Percentiles rank a stretch among this genome's conserved stretches.
phyloP scores from a whole-genome alignment of 2,113 vertebrate species.

The Pterocles burchelli region DNA sequence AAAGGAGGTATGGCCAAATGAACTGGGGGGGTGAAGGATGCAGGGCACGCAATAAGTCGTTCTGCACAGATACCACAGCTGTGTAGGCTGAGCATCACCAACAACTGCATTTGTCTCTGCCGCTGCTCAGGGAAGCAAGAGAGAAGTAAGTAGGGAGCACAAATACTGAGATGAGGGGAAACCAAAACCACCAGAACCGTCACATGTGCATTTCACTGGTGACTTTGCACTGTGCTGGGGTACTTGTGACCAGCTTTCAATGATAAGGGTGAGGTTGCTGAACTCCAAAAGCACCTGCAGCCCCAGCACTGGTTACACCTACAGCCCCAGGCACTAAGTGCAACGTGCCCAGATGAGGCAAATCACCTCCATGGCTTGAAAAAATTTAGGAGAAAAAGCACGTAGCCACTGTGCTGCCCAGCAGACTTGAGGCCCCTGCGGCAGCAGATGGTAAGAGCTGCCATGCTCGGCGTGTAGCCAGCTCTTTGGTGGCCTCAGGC shows the following conservation, averaged over 20 bases:
- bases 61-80: neutral
- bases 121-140: neutral
- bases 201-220: neutral
- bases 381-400: neutral
- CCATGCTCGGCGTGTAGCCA: rapidly evolving
- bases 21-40: neutral
- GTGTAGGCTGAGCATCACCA: neutral
- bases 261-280: neutral
- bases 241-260: neutral
- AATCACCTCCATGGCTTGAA: neutral
- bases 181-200: neutral
- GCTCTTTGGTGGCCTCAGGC: neutral
- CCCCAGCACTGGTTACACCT: neutral
- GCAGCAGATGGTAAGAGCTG: neutral
- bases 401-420: neutral
- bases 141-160: neutral
- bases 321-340: neutral
- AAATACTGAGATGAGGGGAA: neutral
- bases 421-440: neutral
- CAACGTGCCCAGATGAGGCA: neutral
- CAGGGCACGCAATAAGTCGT: neutral
- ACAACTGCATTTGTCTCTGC: neutral
- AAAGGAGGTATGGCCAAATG: neutral
- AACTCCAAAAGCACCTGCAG: neutral
- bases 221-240: neutral